Evolutionary conservation across 2,888 invertebrate species (phyloP), one percentile per base, ranked within the genome.

Genomic region (Acleris holmiana): DNA sequence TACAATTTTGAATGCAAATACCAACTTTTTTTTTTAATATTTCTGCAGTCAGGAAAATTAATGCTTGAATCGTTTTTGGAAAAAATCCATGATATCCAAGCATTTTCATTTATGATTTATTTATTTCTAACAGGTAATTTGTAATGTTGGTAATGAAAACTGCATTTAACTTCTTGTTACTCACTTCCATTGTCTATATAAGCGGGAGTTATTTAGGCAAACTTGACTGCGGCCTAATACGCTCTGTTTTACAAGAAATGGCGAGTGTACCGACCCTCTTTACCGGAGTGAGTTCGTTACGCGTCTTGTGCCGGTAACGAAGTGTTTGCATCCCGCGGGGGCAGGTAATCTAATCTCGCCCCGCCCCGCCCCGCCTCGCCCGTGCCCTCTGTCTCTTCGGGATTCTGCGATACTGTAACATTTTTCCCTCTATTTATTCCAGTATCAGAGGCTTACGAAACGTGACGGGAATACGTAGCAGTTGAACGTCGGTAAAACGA

Each of bases 311-410:
- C 71, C 75, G 70, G 83, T 89, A 89, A 89, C 88, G 87, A 90
- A 89, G 86, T 90, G 91, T 90, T 91, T 91, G 87, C 85, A 80
- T 78, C 85, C 82, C 82, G 80, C 80, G 84, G 88, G 85, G 85
- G 82, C 87, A 89, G 90, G 89, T 90, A 91, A 91, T 90, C 84
- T 84, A 89, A 90, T 91, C 81, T 75, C 71, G 68, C 62, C 29
- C 29, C 29, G 29, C 29, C 29, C 63, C 40, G 54, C 61, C 67
- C 56, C 58, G 59, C 64, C 25, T 59, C 29, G 63, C 55, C 56
- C 46, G 58, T 17, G 49, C 57, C 53, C 51, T 29, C 17, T 55
- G 29, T 63, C 66, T 66, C 67, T 58, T 55, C 59, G 41, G 61
- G 49, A 57, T 66, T 61, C 57, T 60, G 66, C 73, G 76, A 76